Evolutionary conservation across 2,113 vertebrate genomes (phyloP), one percentile per base, ranked within the genome.

Genomic region (Hyla sarda): DNA sequence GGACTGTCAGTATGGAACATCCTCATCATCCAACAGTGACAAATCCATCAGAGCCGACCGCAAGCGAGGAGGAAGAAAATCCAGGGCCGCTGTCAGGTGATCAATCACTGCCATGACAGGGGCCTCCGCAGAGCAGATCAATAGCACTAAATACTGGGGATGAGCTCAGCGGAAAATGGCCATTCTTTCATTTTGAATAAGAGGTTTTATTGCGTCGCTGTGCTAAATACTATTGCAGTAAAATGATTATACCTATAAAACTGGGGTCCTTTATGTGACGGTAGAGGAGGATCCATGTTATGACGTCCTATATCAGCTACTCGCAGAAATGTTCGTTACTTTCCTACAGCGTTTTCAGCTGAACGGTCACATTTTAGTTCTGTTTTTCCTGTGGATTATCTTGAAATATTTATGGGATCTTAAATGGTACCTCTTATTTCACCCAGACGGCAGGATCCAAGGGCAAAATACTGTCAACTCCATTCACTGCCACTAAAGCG

Each of bases 41-140:
- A 34, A 23, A 77, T 65, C 3, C 78, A 74, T 34, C 77, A 14
- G 21, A 30, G 32, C 41, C 25, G 74, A 13, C n/a, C 67, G 17
- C 30, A 56, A 34, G 52, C 25, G 30, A 54, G 56, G 37, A 17
- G 19, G 80, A 47, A 73, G 69, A 80, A 47, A 81, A 72, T 30
- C n/a, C 56, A 60, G 41, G 23, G n/a, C 10, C 23, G 45, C 37
- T 69, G 45, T 56, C 85, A 84, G 75, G 81, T 79, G 83, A 81
- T 85, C 60, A 21, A 28, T 34, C 72, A 82, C 14, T 17, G 17
- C 37, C 5, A 11, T 37, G 67, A 41, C 83, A 0, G 8, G 90
- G 84, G 60, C 88, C 91, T 78, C 32, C 78, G 32, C 87, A 88
- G 8, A 14, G 60, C 4, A n/a, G 89, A 54, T 87, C 89, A 86